Percentiles rank a stretch among this genome's conserved stretches.
These are phyloP conservation scores for Conus ventricosus DNA, from an alignment of 1,140 invertebrate species.

Conservation along the genomic window DNA sequence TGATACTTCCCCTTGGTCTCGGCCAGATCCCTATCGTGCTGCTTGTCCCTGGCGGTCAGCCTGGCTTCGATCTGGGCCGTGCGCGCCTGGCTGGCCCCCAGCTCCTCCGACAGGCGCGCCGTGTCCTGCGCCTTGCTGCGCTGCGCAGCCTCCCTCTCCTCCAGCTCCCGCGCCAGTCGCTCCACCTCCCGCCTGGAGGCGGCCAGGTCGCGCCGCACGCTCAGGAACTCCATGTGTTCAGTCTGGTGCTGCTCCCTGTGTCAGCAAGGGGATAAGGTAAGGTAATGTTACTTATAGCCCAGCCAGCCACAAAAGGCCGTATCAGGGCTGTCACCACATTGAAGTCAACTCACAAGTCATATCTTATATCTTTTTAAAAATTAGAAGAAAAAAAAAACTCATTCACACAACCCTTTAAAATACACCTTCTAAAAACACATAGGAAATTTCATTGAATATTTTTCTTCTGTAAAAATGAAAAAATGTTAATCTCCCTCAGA, in stretches of 20 bases:
- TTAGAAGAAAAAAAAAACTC: no score
- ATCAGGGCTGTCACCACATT: no score
- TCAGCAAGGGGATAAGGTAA: no score
- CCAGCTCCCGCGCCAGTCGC: constrained; percentile 55
- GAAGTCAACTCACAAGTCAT: no score
- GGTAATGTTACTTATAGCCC: no score
- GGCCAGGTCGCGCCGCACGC: constrained; percentile 57
- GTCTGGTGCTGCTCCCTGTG: constrained; percentile 64
- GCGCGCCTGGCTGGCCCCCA: constrained; percentile 56
- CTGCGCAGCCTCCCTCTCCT: constrained; percentile 51
- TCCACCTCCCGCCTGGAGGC: constrained; percentile 60
- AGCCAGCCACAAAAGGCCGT: no score
- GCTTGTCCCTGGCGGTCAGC: constrained; percentile 47
- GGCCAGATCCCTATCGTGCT: constrained; percentile 53
- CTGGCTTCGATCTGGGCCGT: constrained; percentile 54
- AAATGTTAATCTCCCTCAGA: no score
- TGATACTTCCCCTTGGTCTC: constrained; percentile 43
- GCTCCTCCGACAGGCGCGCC: constrained; percentile 57
- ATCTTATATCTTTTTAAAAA: no score
- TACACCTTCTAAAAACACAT: no score
- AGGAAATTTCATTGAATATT: no score
- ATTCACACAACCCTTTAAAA: no score
- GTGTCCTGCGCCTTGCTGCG: constrained; percentile 57
- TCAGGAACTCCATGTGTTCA: constrained; percentile 63
- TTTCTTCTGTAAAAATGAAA: no score